Evolutionary conservation across 1,140 invertebrate species (phyloP), one percentile per base, ranked within the genome.

Genomic region (Copidosoma floridanum): DNA sequence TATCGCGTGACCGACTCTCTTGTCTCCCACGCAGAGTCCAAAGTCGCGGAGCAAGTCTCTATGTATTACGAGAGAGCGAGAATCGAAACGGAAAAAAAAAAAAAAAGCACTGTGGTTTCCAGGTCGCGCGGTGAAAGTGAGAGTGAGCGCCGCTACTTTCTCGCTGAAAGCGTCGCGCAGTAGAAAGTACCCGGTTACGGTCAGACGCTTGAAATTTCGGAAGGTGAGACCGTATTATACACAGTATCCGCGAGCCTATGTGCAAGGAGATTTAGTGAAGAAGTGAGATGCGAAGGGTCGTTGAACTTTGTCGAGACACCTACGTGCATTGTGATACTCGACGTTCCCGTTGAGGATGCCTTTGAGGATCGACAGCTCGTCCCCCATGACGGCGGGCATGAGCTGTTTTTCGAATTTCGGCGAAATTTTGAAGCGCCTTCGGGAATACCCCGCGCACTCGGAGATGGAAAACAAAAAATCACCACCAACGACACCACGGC

Each of bases 281-380:
- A n/a, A n/a, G n/a, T n/a, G n/a, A n/a, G n/a, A n/a, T n/a, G n/a
- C 29, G 41, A n/a, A 3, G 24, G 32, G 43, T 43, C 53, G n/a
- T 50, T 35, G 35, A 51, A 32, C 47, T 52, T 29, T 11, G 24
- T 3, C 3, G n/a, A 23, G 62, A 75, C 67, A 92, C 90, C 79
- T 92, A 92, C 91, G 90, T 84, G 90, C 90, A 87, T 93, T 92
- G 77, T 91, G 90, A 81, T 92, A 93, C 78, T 91, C 88, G 74
- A 91, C 89, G 67, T 89, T 89, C 73, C 91, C 91, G 78, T 92
- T 92, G 53, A 93, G 85, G 77, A 93, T 93, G 63, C 89, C 90
- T 78, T 92, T 93, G 29, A 93, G 84, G 71, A 93, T 93, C 64
- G 91, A 90, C 78, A 92, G 84, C 83, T 92, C 89, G 83, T 93